Percentiles rank a stretch among this genome's conserved stretches.
Conservation (phyloP, 2,888 invertebrate genomes). For the Drepanosiphum platanoidis region DNA sequence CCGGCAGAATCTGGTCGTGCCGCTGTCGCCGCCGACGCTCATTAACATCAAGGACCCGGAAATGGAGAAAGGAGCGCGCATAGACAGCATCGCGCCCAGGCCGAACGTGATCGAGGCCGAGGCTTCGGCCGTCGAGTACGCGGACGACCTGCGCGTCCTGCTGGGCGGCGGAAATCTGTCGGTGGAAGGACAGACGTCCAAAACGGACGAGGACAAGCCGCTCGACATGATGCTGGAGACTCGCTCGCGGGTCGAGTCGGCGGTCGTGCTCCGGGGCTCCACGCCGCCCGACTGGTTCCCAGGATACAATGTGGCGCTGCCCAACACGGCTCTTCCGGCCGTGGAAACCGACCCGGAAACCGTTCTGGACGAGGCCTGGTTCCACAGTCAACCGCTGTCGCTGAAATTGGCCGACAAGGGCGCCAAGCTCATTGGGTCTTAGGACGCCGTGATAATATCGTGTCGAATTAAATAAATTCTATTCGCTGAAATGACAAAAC, state of each 20-base stretch:
- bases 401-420: slow-evolving; percentile 35
- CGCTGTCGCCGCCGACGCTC: slow-evolving; percentile 30
- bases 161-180: background rate
- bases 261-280: slow-evolving; percentile 42
- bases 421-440: slow-evolving; percentile 53
- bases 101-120: slow-evolving; percentile 10
- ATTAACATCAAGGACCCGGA: slow-evolving; percentile 36
- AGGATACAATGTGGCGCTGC: slow-evolving; percentile 48
- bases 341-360: slow-evolving; percentile 24
- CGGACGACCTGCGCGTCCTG: slow-evolving; percentile 34
- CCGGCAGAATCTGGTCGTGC: slow-evolving; percentile 22
- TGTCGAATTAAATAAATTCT: too few species aligned
- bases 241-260: background rate
- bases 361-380: slow-evolving; percentile 45
- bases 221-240: slow-evolving; percentile 32
- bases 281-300: slow-evolving; percentile 46
- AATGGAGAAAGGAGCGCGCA: slow-evolving; percentile 33
- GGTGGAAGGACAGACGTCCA: background rate
- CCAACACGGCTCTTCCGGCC: slow-evolving; percentile 21
- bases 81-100: slow-evolving; percentile 25
- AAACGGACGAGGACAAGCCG: background rate
- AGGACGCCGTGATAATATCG: too few species aligned
- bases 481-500: too few species aligned
- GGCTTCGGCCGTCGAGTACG: background rate
- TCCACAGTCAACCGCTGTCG: slow-evolving; percentile 45